phyloP scores from a whole-genome alignment of 2,888 invertebrate genomes.

The Pasiphila rectangulata region DNA sequence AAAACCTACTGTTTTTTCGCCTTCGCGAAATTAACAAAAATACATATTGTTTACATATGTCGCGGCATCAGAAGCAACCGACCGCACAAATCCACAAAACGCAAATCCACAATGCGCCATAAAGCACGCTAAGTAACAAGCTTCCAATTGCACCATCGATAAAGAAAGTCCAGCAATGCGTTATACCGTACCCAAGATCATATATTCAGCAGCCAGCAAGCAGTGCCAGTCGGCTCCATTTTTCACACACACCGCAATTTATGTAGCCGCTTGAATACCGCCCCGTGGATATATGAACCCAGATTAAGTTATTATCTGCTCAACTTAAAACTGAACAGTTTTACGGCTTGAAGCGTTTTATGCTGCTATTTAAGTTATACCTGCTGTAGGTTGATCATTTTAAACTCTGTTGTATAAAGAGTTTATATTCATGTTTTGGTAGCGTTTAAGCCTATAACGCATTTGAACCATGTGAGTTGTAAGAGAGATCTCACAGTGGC shows the following conservation, averaged over 20 bases:
- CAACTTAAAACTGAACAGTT: slow-evolving; percentile 43
- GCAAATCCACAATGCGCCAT: slow-evolving; percentile 7
- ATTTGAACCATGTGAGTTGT: too few species aligned
- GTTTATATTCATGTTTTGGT: background rate
- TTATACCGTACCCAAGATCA: slow-evolving; percentile 50
- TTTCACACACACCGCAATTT: slow-evolving; percentile 62
- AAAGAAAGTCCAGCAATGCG: slow-evolving; percentile 26
- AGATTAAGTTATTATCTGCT: slow-evolving; percentile 61
- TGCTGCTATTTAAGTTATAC: slow-evolving; percentile 23
- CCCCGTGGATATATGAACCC: slow-evolving; percentile 52
- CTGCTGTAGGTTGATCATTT: slow-evolving; percentile 15
- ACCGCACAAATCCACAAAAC: background rate
- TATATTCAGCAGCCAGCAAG: slow-evolving; percentile 40
- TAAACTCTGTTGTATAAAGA: slow-evolving; percentile 11
- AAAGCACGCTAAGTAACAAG: slow-evolving; percentile 18
- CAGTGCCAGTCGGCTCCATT: slow-evolving; percentile 49
- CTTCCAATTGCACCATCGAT: slow-evolving; percentile 22
- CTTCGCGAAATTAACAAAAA: too few species aligned
- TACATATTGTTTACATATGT: background rate
- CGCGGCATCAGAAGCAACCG: background rate
- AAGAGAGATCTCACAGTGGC: too few species aligned
- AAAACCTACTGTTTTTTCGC: too few species aligned
- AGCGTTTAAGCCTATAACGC: too few species aligned
- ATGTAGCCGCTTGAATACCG: slow-evolving; percentile 51
- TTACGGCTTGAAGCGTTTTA: slow-evolving; percentile 35